phyloP scores from a whole-genome alignment of 1,140 invertebrate genomes.

The Cyclargus thomasi region DNA sequence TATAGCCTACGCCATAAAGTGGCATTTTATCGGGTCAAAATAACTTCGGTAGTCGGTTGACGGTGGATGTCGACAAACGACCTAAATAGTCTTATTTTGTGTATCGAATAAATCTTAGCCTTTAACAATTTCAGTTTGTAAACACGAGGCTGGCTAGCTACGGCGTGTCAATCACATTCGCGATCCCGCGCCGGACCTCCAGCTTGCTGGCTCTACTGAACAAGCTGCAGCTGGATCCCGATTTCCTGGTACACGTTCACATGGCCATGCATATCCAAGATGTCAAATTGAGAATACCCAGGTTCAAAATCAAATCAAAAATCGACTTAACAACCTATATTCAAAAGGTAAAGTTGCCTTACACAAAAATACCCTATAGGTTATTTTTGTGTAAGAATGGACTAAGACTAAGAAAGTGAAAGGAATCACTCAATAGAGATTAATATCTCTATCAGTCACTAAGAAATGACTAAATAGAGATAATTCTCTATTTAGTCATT shows the following conservation, averaged over 20 bases:
- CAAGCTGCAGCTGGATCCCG: constrained; percentile 24
- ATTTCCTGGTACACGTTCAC: constrained; percentile 23
- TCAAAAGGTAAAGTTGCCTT: constrained; percentile 27
- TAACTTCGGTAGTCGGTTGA: too few relatives aligned
- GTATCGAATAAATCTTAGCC: too few relatives aligned
- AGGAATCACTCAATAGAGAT: too few relatives aligned
- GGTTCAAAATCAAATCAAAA: constrained; percentile 41
- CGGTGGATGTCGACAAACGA: too few relatives aligned
- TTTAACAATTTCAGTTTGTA: constrained; percentile 31
- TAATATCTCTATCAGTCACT: too few relatives aligned
- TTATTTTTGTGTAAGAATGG: too few relatives aligned
- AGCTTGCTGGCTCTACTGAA: constrained; percentile 26
- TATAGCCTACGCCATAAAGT: too few relatives aligned
- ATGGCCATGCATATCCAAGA: constrained; percentile 27
- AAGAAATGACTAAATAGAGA: too few relatives aligned
- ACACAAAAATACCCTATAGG: background rate
- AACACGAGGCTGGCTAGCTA: constrained; percentile 28
- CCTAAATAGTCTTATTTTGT: too few relatives aligned
- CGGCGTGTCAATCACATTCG: constrained; percentile 32
- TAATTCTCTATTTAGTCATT: too few relatives aligned
- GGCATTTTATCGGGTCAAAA: too few relatives aligned
- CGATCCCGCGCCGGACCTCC: constrained; percentile 28
- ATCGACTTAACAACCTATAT: constrained; percentile 35
- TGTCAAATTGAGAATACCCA: constrained; percentile 34
- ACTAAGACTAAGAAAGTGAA: too few relatives aligned